Percentiles rank a stretch among this genome's conserved stretches.
Evolutionary conservation across 2,797 vertebrate genomes (phyloP).

Genomic region (Myotis myotis): DNA sequence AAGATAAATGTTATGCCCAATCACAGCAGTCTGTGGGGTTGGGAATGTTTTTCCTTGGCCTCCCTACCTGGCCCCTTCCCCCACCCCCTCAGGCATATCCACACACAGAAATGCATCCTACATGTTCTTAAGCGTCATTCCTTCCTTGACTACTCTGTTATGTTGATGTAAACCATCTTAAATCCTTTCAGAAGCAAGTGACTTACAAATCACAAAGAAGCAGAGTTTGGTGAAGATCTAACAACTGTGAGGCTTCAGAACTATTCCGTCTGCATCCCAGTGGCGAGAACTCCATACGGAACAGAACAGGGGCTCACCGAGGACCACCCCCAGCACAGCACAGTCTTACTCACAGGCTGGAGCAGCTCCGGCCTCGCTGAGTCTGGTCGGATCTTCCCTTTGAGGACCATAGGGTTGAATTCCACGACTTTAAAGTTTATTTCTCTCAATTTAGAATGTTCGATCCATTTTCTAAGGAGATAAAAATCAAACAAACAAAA

Average conservation of each 20-base stretch:
- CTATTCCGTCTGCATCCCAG: not conserved
- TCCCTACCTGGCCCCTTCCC: not conserved
- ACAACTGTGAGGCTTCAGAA: not conserved
- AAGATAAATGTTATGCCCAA: not conserved
- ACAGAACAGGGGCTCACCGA: not conserved
- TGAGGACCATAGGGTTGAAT: conserved; percentile 95
- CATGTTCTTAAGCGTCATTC: not conserved
- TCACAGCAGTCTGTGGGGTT: not conserved
- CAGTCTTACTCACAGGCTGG: conserved; percentile 92
- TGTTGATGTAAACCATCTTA: not conserved
- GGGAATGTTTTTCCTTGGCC: not conserved
- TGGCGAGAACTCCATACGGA: rapidly evolving
- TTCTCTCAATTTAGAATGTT: conserved; percentile 91
- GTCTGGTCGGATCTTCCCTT: conserved; percentile 94
- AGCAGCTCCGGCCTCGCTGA: conserved; percentile 93
- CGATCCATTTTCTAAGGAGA: conserved; percentile 92
- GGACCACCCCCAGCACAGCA: rapidly evolving
- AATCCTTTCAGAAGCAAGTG: not conserved
- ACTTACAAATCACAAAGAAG: not conserved
- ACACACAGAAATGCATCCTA: not conserved
- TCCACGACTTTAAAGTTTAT: conserved; percentile 95
- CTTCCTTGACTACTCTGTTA: not conserved
- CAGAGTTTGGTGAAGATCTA: not conserved
- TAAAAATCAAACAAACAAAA: not conserved
- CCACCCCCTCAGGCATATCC: not conserved